Evolutionary conservation across 2,113 vertebrate genomes (phyloP).

Genomic region (Pantherophis guttatus): DNA sequence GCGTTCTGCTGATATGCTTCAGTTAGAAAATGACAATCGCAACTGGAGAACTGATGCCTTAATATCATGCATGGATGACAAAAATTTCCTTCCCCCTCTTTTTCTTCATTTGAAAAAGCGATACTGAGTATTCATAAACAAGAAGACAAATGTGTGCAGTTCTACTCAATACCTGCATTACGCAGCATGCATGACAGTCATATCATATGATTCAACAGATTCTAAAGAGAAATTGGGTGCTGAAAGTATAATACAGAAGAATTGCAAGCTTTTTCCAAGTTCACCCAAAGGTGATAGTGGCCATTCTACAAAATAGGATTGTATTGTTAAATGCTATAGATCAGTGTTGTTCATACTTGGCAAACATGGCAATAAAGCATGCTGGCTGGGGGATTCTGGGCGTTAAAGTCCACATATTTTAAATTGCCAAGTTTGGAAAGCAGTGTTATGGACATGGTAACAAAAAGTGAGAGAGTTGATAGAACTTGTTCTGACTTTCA

Average conservation of each 20-base stretch:
- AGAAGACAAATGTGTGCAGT: not conserved
- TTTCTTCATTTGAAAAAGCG: conserved; percentile 21
- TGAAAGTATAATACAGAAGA: not conserved
- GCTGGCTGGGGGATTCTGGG: not conserved
- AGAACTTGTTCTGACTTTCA: not conserved
- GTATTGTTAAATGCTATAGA: not conserved
- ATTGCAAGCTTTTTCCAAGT: not conserved
- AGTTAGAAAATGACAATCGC: conserved; percentile 18
- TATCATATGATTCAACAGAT: not conserved
- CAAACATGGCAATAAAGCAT: not conserved
- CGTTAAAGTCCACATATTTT: not conserved
- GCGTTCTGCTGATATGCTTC: not conserved
- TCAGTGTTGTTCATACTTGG: not conserved
- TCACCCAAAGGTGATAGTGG: not conserved
- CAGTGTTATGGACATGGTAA: not conserved
- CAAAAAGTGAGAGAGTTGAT: not conserved
- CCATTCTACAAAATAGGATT: not conserved
- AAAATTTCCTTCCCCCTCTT: not conserved
- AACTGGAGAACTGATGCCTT: not conserved
- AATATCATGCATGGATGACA: not conserved
- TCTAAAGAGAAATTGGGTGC: not conserved
- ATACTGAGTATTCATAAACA: conserved; percentile 10
- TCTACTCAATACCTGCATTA: not conserved
- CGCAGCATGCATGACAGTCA: not conserved
- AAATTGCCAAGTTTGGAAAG: not conserved